Base-by-base conservation (phyloP, 2,113 vertebrate species). In the Papio anubis region DNA sequence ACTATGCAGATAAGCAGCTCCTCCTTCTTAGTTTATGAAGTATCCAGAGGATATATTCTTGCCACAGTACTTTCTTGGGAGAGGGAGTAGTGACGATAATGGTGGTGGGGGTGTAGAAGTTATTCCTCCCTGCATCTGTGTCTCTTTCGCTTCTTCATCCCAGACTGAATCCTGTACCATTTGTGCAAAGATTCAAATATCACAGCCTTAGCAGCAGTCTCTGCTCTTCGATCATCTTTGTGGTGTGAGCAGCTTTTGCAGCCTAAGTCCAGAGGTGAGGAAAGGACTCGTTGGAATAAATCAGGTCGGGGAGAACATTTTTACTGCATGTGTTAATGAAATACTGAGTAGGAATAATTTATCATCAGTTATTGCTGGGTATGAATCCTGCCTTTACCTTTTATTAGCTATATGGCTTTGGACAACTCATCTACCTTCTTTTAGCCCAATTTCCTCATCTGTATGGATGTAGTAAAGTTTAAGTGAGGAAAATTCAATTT, bases 401-500 rank as follows among this genome's bases (percentile, higher is more conserved):
- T 96, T 83, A 78, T 88, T 70, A 80, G 30, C 72, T 94, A n/a
- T 18, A 76, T 50, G 16, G 76, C 18, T 8, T 76, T 95, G 38
- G 45, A 75, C 48, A 84, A 73, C 32, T n/a, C 57, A 84, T 23
- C 43, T 78, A 38, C 88, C 83, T 88, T 90, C 61, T 48, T 79
- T 94, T 64, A 76, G 75, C 23, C 30, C 11, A 32, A 13, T 93
- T 93, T 76, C 48, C 70, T 95, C 21, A 52, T 68, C 18, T 88
- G 57, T 80, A 66, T 72, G 32, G 27, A 73, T 92, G 3, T 30
- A 95, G 64, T 91, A 70, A 89, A 48, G n/a, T 96, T 94, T 93
- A 84, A 93, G 84, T 81, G 81, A 97, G 68, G 90, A 91, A 97
- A 89, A 87, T 66, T 7, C 23, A 87, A 32, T 52, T 72, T 92